Base-by-base conservation (phyloP, 1,140 invertebrate genomes). In the Drosophila sproati region DNA sequence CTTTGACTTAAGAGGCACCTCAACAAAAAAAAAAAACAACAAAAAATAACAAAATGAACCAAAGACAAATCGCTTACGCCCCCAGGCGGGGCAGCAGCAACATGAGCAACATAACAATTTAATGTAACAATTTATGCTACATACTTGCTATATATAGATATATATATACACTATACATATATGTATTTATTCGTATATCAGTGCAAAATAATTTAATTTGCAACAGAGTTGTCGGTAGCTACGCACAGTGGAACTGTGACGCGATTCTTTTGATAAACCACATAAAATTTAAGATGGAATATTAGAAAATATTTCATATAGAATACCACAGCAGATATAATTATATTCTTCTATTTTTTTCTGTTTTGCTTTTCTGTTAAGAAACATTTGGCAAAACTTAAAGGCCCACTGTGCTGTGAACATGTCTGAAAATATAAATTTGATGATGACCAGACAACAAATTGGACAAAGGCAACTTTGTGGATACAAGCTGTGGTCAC, bases 11-110 rank as follows among this genome's bases (percentile, higher is more conserved):
- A 76, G 72, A 66, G 72, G 75, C 64, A 39, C 10, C 55, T 64
- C 69, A 61, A 78, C 59, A 54, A 82, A 80, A 78, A 82, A 71
- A 66, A 82, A 79, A 82, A 75, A 82, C 80, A 82, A 82, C 20
- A 20, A 1, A 20, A 20, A 67, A 77, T 62, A 54, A 78, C 62
- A 54, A 82, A 80, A 78, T 86, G 74, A 82, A 71, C 71, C 80
- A 82, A 79, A 82, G 80, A 82, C 80, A 82, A 82, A 81, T 80
- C 78, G 81, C 78, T 85, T 75, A 80, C 81, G 81, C 81, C 82
- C 68, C 60, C 59, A 10, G 61, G 52, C n/a, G 39, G 39, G 10
- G 10, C 39, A n/a, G 43, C 34, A 39, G 52, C 35, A 41, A 35
- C 54, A 56, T 29, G 52, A 57, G 54, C 69, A 57, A 76, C 74